Evolutionary conservation across 2,888 invertebrate genomes (phyloP), one percentile per base, ranked within the genome.

Genomic region (Limnephilus rhombicus): DNA sequence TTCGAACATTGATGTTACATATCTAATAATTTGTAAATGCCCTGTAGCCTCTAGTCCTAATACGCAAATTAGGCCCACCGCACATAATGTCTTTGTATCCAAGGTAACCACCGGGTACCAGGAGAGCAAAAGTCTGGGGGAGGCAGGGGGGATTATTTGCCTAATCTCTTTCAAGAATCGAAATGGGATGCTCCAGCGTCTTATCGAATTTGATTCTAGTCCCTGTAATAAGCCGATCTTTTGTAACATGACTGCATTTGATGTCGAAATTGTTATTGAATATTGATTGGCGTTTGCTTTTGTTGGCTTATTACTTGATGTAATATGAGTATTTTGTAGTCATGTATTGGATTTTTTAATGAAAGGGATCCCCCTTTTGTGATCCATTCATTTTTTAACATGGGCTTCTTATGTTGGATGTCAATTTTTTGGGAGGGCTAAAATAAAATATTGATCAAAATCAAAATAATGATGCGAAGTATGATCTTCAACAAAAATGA

Each of bases 21-120:
- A 68, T 68, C 9, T 2, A 24, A 24, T 68, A 7, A n/a, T n/a
- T 68, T 68, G 68, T 7, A 9, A 68, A 68, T 68, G 24, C 68
- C 68, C 68, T 68, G n/a, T 24, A 68, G 68, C n/a, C 68, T 68
- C 68, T 34, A 34, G 82, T 34, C 34, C 86, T 88, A 88, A 68
- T 88, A 93, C 92, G 92, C 93, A 93, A 93, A 93, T 93, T 93
- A 90, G 93, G 92, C 92, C 91, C 93, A 91, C 81, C 89, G 91
- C 90, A 91, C 88, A 83, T 90, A 90, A 91, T 92, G 91, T 92
- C 92, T 87, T 93, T 93, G 93, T 93, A 92, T 90, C 92, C 90
- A 92, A 92, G 92, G 93, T 92, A 93, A 93, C 92, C 92, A 68
- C 68, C 68, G 24, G n/a, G 68, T 7, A 68, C 24, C 24, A 24